Evolutionary conservation across 2,888 invertebrate genomes (phyloP), one percentile per base, ranked within the genome.

Genomic region (Sceliomorpha sp.): DNA sequence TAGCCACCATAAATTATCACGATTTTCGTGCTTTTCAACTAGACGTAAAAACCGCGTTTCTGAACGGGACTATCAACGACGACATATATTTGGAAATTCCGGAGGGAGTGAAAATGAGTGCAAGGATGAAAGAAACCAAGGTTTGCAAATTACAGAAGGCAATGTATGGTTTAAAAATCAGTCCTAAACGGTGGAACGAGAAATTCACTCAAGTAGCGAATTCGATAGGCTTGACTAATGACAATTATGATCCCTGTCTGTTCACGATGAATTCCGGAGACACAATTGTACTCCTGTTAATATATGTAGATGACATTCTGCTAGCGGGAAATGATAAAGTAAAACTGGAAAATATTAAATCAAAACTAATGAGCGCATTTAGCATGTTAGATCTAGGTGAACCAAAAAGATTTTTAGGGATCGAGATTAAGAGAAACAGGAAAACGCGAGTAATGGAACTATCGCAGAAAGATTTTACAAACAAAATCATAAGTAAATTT

Each of bases 11-110:
- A 0, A 68, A 59, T 13, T 48, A 47, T 32, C 20, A 36, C 4
- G 29, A 63, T 40, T 12, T 53, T 12, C 29, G 47, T 0, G 26
- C 44, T 0, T 24, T 14, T 34, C 62, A 62, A 58, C 26, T 62
- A 7, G 68, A 69, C 10, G 71, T 72, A 3, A 68, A 64, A 36
- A 76, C 72, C 20, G 77, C 77, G 2, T 79, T 77, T 36, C 32
- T 77, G 7, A 70, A 76, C 39, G 75, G 73, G 14, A 42, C 26
- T 1, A 6, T 64, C 10, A 39, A 55, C 5, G 58, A 69, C n/a
- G 34, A 55, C 4, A 44, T 63, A 9, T 45, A 31, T 7, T 58
- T 59, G 36, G 42, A 32, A n/a, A 12, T 17, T n/a, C n/a, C n/a
- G n/a, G n/a, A n/a, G n/a, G n/a, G n/a, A n/a, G n/a, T n/a, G n/a